Base-by-base conservation (phyloP, 2,113 vertebrate species). In the Anarhynchus alexandrinus region DNA sequence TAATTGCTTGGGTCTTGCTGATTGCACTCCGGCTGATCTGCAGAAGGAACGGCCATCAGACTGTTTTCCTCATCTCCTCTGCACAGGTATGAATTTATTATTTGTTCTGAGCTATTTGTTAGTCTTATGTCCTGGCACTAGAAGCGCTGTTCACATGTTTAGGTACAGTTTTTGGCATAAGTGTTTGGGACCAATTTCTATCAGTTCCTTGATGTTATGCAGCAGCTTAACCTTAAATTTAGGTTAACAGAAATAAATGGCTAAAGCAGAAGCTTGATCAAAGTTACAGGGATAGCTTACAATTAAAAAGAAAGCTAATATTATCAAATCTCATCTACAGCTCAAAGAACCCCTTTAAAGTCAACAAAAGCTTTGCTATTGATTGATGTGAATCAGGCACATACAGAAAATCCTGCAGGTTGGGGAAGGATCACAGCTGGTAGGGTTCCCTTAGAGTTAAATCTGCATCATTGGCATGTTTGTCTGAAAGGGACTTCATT, bases 381-480 rank as follows among this genome's bases (percentile, higher is more conserved):
- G 36, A 34, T 58, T 57, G 52, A 25, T 72, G 40, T 72, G 42
- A 62, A 27, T 54, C 27, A 43, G 52, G 17, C n/a, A 66, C 14
- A 25, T 21, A 38, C 3, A 84, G 38, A 59, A 76, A 76, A 58
- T 22, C 15, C 26, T 47, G 47, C 49, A 54, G 55, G 25, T 5
- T 80, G 38, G 43, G 26, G 17, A 80, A 52, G 21, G 38, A 21
- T 69, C 43, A 9, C 42, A 59, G 43, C 19, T 57, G 4, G 43
- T 59, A 18, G 19, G 30, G 27, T 27, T 77, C 17, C 20, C 40
- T 40, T 40, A 20, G 27, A 57, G 51, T 55, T 27, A 57, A 55
- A 40, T n/a, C 25, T 34, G 18, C 25, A 16, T 32, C 49, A 2
- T 2, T 51, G n/a, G 15, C 13, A 3, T 1, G 2, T 65, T 72